phyloP scores from a whole-genome alignment of 1,140 invertebrate species.

The Prorops nasuta region DNA sequence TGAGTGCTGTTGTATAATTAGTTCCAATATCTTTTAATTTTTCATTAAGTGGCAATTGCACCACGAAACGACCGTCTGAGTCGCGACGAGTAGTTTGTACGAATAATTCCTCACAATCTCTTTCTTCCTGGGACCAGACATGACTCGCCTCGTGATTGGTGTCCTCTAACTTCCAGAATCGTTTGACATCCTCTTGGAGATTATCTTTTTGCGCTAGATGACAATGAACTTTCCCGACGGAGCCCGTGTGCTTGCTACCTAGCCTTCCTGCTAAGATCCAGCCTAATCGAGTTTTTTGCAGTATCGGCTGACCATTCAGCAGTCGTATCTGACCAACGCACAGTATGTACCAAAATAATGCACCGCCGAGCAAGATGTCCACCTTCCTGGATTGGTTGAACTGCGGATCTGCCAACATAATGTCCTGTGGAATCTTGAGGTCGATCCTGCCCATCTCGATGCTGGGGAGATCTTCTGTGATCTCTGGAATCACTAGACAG shows the following conservation, averaged over 20 bases:
- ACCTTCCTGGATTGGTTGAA: conserved; percentile 22
- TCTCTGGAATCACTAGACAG: conserved; percentile 8
- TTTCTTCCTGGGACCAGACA: background rate
- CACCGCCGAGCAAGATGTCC: conserved; percentile 27
- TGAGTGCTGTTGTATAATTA: conserved; percentile 12
- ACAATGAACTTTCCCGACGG: background rate
- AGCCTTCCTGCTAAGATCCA: conserved; percentile 4
- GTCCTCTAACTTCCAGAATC: background rate
- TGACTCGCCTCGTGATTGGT: too few relatives aligned
- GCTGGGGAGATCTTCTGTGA: conserved; percentile 3
- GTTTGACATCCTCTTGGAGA: background rate
- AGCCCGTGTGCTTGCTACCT: accelerated
- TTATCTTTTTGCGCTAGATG: background rate
- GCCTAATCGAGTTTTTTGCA: conserved; percentile 24
- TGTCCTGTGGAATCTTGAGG: conserved; percentile 7
- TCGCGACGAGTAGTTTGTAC: background rate
- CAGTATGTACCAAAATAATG: conserved; percentile 31
- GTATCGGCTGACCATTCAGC: conserved; percentile 12
- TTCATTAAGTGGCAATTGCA: conserved; percentile 3
- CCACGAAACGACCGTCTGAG: background rate
- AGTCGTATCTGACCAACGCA: conserved; percentile 25
- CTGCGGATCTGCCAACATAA: conserved; percentile 23
- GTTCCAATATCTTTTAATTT: conserved; percentile 14
- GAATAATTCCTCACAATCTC: conserved; percentile 1
- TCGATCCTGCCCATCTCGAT: background rate